Base-by-base conservation (phyloP, 1,140 invertebrate genomes). In the Holcopasites calliopsidis region DNA sequence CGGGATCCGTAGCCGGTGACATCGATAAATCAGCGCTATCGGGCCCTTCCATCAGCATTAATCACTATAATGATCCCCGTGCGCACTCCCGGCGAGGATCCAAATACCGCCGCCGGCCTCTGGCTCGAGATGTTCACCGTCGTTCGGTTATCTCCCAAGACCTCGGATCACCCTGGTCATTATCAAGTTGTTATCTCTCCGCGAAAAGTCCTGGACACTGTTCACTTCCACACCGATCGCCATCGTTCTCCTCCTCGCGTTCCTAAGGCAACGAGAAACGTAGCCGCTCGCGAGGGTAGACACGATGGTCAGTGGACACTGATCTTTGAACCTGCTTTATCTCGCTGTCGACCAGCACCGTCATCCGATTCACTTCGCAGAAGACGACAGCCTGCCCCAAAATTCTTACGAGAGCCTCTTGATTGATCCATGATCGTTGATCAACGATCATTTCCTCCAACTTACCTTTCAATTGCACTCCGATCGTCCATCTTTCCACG, bases 11-110 rank as follows among this genome's bases (percentile, higher is more conserved):
- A 85, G 85, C 77, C 81, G 84, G 88, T 85, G 90, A 91, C 90
- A 90, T 87, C 89, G 88, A 91, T 91, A 90, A 91, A 91, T 91
- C 90, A 91, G 83, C 87, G 85, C 80, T 91, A 91, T 90, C 90
- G 82, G 77, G 68, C 70, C 79, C 82, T 86, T 86, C 86, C 87
- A 91, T 91, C 90, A 86, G 87, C 90, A 91, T 91, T 91, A 91
- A 91, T 91, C 90, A 91, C 89, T 87, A 87, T 91, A 91, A 90
- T 90, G 89, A 90, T 89, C 83, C 83, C 68, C 81, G 62, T 81
- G 79, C 80, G 77, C 60, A 65, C 70, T 68, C 73, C 57, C 80
- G 87, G 83, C 82, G 85, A 86, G 85, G 69, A 84, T 86, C 83
- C 84, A 85, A 85, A 87, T 86, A 86, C 83, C 84, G 80, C 57